Evolutionary conservation across 2,888 invertebrate species (phyloP), one percentile per base, ranked within the genome.

Genomic region (Anoncus sp.): DNA sequence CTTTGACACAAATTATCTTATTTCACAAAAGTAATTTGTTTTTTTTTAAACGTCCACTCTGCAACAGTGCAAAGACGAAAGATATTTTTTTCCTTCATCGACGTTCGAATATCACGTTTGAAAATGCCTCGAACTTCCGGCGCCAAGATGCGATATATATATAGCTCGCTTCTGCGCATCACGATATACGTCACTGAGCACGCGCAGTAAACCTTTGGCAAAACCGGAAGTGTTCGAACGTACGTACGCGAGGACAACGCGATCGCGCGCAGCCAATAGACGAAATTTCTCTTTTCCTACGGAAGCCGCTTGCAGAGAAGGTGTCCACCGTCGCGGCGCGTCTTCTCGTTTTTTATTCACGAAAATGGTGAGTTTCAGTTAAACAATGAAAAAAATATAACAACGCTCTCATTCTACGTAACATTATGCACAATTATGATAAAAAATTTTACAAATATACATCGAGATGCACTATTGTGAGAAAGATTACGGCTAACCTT

Each of bases 341-440:
- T 77, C 81, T 77, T 81, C 81, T 81, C 80, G 77, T 81, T 65
- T 9, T 67, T 66, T 12, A 76, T 65, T 73, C 63, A 53, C 14
- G 7, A 83, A 83, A 79, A 83, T 83, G 83, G 83, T 83, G 76
- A 79, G 82, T 81, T n/a, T 18, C 60, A 67, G 69, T 69, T n/a
- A n/a, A 40, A 57, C 35, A 27, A 67, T 10, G 20, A 20, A 79
- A 20, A 79, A 81, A 81, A 81, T 81, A 81, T 76, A 45, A n/a
- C 7, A 6, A 24, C 9, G 14, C 40, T 62, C 22, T 9, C 24
- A 18, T 20, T 49, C 71, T 9, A 45, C 40, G 40, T 18, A 31
- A 49, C 45, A 20, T 63, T 35, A 1, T 18, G 66, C 12, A 22
- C 69, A 9, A 14, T 18, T 16, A 16, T 9, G 27, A 38, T 67